Evolutionary conservation across 2,797 vertebrate species (phyloP).

Genomic region (Macropodus opercularis): DNA sequence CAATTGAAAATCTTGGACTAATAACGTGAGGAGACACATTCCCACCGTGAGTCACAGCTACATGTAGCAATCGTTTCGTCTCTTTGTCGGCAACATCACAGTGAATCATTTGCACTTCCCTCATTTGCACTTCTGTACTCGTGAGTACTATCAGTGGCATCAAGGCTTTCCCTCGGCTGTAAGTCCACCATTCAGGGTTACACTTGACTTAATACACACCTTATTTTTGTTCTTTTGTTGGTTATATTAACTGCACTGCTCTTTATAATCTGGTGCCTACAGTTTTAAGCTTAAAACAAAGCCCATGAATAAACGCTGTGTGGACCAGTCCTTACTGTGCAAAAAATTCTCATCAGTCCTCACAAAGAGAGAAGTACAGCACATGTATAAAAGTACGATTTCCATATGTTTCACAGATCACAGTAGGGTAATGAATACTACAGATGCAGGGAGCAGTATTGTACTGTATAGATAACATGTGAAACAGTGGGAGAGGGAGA

Average conservation of each 20-base stretch:
- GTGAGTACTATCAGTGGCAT: constrained; percentile 17
- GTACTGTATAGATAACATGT: constrained; percentile 19
- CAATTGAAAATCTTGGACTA: not conserved
- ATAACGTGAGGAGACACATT: constrained; percentile 8
- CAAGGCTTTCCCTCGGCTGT: too few relatives aligned
- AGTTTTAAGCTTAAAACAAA: too few relatives aligned
- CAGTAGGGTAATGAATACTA: not conserved
- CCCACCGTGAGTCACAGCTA: constrained; percentile 9
- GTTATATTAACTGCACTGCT: too few relatives aligned
- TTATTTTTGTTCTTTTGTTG: too few relatives aligned
- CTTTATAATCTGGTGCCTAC: too few relatives aligned
- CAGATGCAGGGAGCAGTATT: constrained; percentile 11
- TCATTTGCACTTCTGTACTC: constrained; percentile 18
- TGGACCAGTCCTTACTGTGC: not conserved
- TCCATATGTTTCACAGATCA: constrained; percentile 11
- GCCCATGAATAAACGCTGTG: not conserved
- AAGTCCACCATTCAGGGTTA: too few relatives aligned
- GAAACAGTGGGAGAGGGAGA: constrained; percentile 29
- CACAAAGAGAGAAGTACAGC: constrained; percentile 40
- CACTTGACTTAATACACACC: too few relatives aligned
- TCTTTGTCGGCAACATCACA: too few relatives aligned
- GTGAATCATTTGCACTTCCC: not conserved
- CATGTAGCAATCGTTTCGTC: too few relatives aligned
- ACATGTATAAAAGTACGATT: not conserved
- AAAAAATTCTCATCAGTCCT: constrained; percentile 5